Evolutionary conservation across 2,113 vertebrate species (phyloP).

Genomic region (Tricholaema leucomelas): DNA sequence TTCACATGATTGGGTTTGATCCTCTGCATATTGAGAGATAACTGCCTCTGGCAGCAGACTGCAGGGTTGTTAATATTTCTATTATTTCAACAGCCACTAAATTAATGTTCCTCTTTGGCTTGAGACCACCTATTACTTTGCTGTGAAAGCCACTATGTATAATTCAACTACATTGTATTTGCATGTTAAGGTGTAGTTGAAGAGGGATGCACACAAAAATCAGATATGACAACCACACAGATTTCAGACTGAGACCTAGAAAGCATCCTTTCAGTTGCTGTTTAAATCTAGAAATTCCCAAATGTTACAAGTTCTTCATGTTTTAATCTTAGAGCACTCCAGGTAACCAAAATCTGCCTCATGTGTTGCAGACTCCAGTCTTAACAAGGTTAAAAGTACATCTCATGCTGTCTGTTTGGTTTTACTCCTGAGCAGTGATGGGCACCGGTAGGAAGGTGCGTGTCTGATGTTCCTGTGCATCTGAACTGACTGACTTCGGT

Average conservation of each 20-base stretch:
- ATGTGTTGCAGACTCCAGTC: neutral
- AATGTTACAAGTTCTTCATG: neutral
- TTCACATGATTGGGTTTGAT: neutral
- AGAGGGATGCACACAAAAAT: neutral
- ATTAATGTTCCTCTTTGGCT: neutral
- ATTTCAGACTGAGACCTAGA: neutral
- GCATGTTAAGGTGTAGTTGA: neutral
- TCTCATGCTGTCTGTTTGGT: neutral
- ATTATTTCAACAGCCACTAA: neutral
- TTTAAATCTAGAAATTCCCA: neutral
- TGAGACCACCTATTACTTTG: neutral
- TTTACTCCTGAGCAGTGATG: neutral
- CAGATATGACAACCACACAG: neutral
- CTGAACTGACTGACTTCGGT: neutral
- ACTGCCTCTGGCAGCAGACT: neutral
- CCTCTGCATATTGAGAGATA: neutral
- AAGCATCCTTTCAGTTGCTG: neutral
- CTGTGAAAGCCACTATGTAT: neutral
- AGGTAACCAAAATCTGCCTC: neutral
- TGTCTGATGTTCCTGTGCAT: neutral
- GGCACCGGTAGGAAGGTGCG: fast-evolving
- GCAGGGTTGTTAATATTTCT: neutral
- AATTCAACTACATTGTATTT: neutral
- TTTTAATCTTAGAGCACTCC: neutral
- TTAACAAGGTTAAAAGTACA: neutral